Conservation (phyloP, 2,113 vertebrate species). For the Speoplatyrhinus poulsoni region DNA sequence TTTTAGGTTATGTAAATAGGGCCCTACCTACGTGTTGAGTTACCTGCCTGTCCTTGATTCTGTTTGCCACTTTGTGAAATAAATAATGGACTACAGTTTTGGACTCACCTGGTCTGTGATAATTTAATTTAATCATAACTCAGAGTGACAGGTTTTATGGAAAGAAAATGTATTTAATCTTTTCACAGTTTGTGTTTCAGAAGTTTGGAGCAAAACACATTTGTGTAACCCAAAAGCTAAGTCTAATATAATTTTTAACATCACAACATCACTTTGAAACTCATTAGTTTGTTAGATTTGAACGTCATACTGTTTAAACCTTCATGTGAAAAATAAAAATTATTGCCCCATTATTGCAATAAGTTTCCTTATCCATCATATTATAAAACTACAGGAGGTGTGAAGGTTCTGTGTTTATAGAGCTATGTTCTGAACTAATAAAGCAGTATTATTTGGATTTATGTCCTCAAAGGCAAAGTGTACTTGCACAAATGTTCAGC, state of each 20-base stretch:
- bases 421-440: constrained; percentile 46
- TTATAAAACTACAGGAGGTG: constrained; percentile 4
- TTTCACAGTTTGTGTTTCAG: neutral
- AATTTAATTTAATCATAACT: constrained; percentile 15
- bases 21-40: no score
- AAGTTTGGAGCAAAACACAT: neutral
- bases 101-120: no score
- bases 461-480: constrained; percentile 56
- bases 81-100: no score
- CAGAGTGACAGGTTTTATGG: constrained; percentile 9
- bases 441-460: constrained; percentile 13
- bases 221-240: no score
- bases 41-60: no score
- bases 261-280: no score
- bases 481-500: constrained; percentile 28
- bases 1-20: no score
- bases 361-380: neutral
- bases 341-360: neutral
- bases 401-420: constrained; percentile 21
- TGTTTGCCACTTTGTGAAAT: no score
- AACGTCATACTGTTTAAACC: no score
- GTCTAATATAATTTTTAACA: no score
- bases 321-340: neutral
- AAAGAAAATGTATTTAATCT: neutral
- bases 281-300: no score